Percentiles rank a stretch among this genome's conserved stretches.
phyloP scores from a whole-genome alignment of 2,113 vertebrate genomes.

The Panthera tigris region DNA sequence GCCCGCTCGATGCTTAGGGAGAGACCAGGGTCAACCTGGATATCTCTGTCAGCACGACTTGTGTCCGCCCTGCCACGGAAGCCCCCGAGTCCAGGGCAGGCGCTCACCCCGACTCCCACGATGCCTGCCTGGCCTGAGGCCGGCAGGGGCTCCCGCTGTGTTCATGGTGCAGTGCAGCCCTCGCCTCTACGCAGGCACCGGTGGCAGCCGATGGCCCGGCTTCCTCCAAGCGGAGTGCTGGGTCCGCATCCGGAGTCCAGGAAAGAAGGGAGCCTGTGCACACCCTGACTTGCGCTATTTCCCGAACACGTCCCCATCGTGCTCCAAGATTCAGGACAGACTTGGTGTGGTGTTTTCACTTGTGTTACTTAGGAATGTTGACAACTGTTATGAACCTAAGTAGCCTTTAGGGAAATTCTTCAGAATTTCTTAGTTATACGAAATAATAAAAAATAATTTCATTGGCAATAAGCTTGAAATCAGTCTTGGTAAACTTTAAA shows the following conservation, averaged over 20 bases:
- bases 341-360: not conserved
- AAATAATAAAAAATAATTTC: not conserved
- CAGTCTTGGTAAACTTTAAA: not conserved
- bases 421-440: not conserved
- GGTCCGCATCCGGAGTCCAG: too few relatives aligned
- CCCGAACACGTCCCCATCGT: fast-evolving
- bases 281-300: not conserved
- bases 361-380: too few relatives aligned
- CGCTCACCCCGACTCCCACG: too few relatives aligned
- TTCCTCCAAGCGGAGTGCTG: too few relatives aligned
- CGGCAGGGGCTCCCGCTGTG: too few relatives aligned
- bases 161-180: too few relatives aligned
- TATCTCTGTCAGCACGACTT: too few relatives aligned
- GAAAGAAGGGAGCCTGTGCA: too few relatives aligned
- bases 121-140: too few relatives aligned
- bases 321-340: not conserved
- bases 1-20: not conserved
- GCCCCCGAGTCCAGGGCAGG: not conserved
- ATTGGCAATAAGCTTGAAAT: not conserved
- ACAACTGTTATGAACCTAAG: not conserved
- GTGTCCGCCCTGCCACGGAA: fast-evolving
- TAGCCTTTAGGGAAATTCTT: not conserved
- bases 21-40: not conserved
- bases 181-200: too few relatives aligned
- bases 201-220: too few relatives aligned